phyloP scores from a whole-genome alignment of 2,888 invertebrate species.

The Lordiphosa fenestrarum region DNA sequence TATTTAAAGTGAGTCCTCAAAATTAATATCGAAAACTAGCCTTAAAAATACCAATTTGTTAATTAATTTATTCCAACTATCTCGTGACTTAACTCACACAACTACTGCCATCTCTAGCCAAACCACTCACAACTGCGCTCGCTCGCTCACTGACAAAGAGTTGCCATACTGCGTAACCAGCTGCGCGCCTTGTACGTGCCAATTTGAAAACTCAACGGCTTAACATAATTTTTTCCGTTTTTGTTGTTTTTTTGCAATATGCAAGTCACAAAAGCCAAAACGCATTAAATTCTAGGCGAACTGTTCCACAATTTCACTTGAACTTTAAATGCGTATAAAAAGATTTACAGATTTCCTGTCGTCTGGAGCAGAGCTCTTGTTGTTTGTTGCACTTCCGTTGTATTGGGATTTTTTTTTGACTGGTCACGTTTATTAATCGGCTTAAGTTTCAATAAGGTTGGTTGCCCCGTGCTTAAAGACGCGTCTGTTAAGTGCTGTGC shows the following conservation, averaged over 20 bases:
- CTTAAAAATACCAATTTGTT: too few relatives aligned
- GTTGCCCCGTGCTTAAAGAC: constrained; percentile 44
- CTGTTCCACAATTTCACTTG: constrained; percentile 21
- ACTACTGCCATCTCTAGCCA: not conserved
- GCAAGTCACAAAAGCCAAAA: constrained; percentile 28
- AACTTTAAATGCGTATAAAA: constrained; percentile 21
- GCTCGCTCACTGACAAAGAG: not conserved
- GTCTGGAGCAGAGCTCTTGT: constrained; percentile 31
- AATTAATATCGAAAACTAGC: too few relatives aligned
- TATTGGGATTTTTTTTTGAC: constrained; percentile 34
- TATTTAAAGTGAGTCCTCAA: too few relatives aligned
- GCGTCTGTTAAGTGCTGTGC: constrained; percentile 32
- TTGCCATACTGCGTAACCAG: not conserved
- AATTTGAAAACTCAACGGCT: constrained; percentile 48
- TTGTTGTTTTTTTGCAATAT: constrained; percentile 20
- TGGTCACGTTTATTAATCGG: constrained; percentile 71
- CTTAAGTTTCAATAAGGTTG: constrained; percentile 41
- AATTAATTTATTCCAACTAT: too few relatives aligned
- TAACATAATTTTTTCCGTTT: constrained; percentile 27
- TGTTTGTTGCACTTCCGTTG: constrained; percentile 19
- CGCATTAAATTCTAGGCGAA: constrained; percentile 31
- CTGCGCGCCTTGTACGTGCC: constrained; percentile 44
- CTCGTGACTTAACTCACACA: too few relatives aligned
- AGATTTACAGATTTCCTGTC: constrained; percentile 29
- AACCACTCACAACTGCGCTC: too few relatives aligned